Conservation (phyloP, 2,113 vertebrate species). For the Eonycteris spelaea region DNA sequence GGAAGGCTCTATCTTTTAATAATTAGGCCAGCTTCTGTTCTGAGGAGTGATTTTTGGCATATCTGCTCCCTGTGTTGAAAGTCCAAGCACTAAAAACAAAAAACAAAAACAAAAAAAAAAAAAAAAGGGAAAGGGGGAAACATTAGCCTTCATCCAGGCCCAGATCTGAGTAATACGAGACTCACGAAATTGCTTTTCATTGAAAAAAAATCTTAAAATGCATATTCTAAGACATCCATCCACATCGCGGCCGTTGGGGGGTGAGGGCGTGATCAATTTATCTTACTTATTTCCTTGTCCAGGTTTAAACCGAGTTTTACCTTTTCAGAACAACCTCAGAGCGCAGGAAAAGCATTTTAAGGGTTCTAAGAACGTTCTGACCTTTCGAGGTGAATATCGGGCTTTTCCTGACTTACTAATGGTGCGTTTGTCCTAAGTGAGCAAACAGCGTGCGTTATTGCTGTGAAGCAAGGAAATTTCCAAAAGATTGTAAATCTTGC, state of each 20-base stretch:
- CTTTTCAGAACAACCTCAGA: constrained; percentile 34
- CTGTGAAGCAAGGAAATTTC: not conserved
- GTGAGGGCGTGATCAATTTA: not conserved
- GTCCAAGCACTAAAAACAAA: constrained; percentile 23
- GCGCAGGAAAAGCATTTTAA: not conserved
- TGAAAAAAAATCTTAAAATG: constrained; percentile 35
- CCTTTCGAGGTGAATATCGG: not conserved
- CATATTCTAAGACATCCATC: not conserved
- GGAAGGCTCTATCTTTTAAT: constrained; percentile 77
- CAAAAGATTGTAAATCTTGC: not conserved
- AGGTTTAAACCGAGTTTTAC: not conserved
- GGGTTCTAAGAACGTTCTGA: not conserved
- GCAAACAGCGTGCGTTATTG: fast-evolving
- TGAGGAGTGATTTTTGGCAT: constrained; percentile 68
- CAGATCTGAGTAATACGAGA: not conserved
- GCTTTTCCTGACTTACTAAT: not conserved
- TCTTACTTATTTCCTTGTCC: not conserved
- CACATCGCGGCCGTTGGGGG: too few species aligned
- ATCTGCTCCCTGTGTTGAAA: constrained; percentile 13
- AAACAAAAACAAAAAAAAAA: not conserved
- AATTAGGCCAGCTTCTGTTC: constrained; percentile 79
- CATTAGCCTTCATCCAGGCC: not conserved
- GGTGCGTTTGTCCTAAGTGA: constrained; percentile 24
- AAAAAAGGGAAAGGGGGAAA: constrained; percentile 25
- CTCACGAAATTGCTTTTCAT: constrained; percentile 30